These are phyloP conservation scores for Zapornia atra DNA, from an alignment of 2,113 vertebrate genomes.

Conservation along the genomic window DNA sequence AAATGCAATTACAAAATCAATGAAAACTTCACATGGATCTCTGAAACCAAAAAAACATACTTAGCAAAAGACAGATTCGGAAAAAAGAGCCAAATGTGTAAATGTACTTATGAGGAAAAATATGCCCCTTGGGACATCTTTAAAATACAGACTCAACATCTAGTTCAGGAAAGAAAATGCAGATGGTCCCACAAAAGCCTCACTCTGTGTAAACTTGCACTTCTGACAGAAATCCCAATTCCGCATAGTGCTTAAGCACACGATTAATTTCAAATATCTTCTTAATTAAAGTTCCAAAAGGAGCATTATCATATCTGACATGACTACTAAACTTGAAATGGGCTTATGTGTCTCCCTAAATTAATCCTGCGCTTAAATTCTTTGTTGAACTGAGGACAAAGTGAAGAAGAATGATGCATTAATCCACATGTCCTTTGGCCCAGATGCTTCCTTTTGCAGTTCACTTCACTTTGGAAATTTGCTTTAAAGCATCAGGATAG, in stretches of 20 bases:
- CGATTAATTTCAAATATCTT: constrained; percentile 27
- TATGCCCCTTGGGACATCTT: background rate
- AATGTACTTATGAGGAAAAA: background rate
- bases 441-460: background rate
- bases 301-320: background rate
- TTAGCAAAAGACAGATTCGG: background rate
- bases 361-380: background rate
- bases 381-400: background rate
- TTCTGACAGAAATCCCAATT: background rate
- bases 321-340: constrained; percentile 8
- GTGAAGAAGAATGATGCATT: background rate
- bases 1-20: rapidly evolving
- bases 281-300: constrained; percentile 28
- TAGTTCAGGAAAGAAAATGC: background rate
- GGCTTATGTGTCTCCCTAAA: background rate
- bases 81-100: background rate
- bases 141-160: background rate
- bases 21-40: rapidly evolving
- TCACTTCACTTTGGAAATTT: background rate
- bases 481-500: background rate
- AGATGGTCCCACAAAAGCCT: background rate
- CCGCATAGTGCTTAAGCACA: background rate
- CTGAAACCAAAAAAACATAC: background rate
- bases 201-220: background rate
- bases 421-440: background rate